Evolutionary conservation across 1,140 invertebrate genomes (phyloP), one percentile per base, ranked within the genome.

Genomic region (Venturia canescens): DNA sequence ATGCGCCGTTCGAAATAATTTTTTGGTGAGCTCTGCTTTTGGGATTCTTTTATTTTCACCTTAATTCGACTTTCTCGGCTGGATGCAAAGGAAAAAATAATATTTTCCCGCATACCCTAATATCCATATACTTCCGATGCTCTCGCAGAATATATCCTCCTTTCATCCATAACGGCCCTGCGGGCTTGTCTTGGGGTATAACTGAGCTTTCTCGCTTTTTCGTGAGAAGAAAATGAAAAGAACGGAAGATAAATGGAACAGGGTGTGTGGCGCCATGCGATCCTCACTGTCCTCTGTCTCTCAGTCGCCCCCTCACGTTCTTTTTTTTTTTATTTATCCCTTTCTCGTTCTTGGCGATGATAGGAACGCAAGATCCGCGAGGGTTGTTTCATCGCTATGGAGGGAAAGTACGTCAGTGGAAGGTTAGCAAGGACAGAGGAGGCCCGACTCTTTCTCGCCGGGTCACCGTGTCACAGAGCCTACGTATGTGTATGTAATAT

Each of bases 241-340:
- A 90, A 90, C 89, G 86, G 88, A 91, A 91, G 90, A 91, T 90
- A 89, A 88, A 91, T 91, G 90, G 89, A 89, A 88, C 80, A 87
- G 85, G 86, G 88, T 80, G 79, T 77, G 82, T 50, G 72, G 21
- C 16, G 50, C 72, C 48, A 3, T 26, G 34, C 79, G 82, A 83
- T 84, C 80, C 84, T 86, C 70, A 83, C 84, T 86, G 79, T 86
- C 74, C 57, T 23, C 23, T 50, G 9, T 31, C 11, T 57, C 81
- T 72, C 79, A 79, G 75, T 80, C 44, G 16, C 34, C 53, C 60
- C n/a, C 44, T 21, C 16, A 72, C 26, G 11, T 31, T 67, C 23
- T 18, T 18, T 72, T 74, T 53, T 15, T 18, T 31, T 67, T 15
- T 18, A 11, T 72, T 74, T 53, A 18, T 18, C 23, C 38, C 80